A percentile compares a stretch with the other conserved stretches of the same genome.
Evolutionary conservation across 2,797 vertebrate species (phyloP).

Genomic region (Eulemur albifrons): DNA sequence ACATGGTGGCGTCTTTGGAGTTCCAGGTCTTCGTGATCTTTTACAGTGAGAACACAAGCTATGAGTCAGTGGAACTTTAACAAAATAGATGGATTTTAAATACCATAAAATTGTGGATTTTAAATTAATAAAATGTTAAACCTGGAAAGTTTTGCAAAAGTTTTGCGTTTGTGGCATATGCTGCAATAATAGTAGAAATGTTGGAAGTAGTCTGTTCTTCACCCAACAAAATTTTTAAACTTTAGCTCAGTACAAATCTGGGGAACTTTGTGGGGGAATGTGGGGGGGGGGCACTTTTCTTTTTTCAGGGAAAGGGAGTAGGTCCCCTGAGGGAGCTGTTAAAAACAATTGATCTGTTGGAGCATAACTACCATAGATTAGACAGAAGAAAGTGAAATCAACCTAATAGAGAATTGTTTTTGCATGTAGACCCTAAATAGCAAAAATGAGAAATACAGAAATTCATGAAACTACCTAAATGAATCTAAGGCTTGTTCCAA

Average conservation of each 20-base stretch:
- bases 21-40: not conserved
- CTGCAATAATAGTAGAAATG: slow-evolving; percentile 14
- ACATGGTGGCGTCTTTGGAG: not conserved
- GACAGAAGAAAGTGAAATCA: not conserved
- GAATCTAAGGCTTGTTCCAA: not conserved
- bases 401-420: not conserved
- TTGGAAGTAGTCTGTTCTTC: not conserved
- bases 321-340: not conserved
- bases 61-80: not conserved
- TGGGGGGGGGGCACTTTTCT: slow-evolving; percentile 39
- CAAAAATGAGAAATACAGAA: not conserved
- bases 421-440: not conserved
- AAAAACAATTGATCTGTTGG: slow-evolving; percentile 30
- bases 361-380: slow-evolving; percentile 21
- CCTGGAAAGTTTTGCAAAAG: slow-evolving; percentile 69
- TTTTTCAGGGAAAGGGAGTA: accelerated
- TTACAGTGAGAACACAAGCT: not conserved
- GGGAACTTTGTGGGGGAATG: not conserved
- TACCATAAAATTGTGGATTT: slow-evolving; percentile 15
- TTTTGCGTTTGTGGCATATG: slow-evolving; percentile 54
- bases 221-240: not conserved
- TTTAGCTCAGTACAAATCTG: slow-evolving; percentile 50
- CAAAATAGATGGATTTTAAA: not conserved
- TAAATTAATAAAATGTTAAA: slow-evolving; percentile 64
- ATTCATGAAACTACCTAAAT: not conserved